These are phyloP conservation scores for Lasioglossum marginatum DNA, from an alignment of 2,888 invertebrate species.

Conservation along the genomic window DNA sequence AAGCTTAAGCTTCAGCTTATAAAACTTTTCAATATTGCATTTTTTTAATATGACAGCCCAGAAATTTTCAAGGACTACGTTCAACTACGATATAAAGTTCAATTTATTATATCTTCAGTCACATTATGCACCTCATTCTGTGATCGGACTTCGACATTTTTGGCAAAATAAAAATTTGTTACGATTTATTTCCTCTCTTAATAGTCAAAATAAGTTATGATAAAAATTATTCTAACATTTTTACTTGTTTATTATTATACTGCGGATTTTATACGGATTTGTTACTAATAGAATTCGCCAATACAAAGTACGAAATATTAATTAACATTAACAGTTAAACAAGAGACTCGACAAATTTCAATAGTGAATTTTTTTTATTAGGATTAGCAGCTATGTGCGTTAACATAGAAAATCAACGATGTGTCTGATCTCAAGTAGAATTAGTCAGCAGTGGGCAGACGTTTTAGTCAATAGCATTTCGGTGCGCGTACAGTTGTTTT, in stretches of 20 bases:
- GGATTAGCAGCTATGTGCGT: neutral
- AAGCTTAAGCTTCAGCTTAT: neutral
- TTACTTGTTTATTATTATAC: no score
- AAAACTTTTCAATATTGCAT: neutral
- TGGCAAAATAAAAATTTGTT: no score
- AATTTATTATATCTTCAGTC: neutral
- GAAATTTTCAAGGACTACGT: neutral
- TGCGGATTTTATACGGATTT: neutral
- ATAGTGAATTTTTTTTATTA: neutral
- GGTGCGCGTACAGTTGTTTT: neutral
- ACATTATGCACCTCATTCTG: neutral
- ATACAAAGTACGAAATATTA: neutral
- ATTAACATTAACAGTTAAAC: neutral
- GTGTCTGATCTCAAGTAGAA: neutral
- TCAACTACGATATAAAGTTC: neutral
- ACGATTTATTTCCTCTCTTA: neutral
- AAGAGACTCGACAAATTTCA: neutral
- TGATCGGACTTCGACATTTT: no score
- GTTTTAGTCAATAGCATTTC: neutral
- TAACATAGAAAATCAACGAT: no score
- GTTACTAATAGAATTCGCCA: neutral
- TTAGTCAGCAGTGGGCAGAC: neutral
- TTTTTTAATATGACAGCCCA: neutral
- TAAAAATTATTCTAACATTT: neutral
- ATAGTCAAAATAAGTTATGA: neutral